Conservation (phyloP, 2,888 invertebrate species). For the Cephus pulcher region DNA sequence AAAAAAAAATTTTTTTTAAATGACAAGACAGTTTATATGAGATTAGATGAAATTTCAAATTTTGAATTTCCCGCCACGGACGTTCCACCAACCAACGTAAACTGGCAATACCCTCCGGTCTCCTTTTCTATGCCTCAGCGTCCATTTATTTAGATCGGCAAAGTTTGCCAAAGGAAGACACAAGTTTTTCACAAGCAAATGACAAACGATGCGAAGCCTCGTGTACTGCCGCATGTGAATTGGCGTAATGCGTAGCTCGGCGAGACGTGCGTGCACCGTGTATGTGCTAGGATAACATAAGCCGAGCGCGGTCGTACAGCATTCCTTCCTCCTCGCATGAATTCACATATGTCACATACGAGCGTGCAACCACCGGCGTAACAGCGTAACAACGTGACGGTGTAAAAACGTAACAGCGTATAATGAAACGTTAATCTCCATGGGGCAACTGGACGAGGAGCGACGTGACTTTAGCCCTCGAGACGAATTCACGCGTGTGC, state of each 20-base stretch:
- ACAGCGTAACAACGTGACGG: background rate
- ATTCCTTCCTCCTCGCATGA: constrained; percentile 18
- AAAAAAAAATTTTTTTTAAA: background rate
- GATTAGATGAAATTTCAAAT: background rate
- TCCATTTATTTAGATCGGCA: background rate
- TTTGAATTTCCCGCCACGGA: background rate
- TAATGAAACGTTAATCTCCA: constrained; percentile 8
- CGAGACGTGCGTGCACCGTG: constrained; percentile 28
- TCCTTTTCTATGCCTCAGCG: background rate
- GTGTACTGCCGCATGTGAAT: background rate
- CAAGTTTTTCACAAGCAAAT: background rate
- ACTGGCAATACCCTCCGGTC: background rate
- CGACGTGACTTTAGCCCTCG: background rate
- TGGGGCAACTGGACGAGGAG: background rate
- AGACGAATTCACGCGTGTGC: background rate
- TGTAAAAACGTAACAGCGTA: background rate
- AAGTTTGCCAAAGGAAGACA: background rate
- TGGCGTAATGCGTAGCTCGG: constrained; percentile 9
- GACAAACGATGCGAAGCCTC: background rate
- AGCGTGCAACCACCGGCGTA: background rate
- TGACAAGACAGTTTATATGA: too few relatives aligned
- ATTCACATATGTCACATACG: constrained; percentile 7
- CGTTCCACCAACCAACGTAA: background rate
- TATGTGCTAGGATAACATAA: constrained; percentile 32
- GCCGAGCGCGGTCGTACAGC: constrained; percentile 12